A percentile compares a stretch with the other conserved stretches of the same genome.
Evolutionary conservation across 1,140 invertebrate genomes (phyloP).

Genomic region (Drosophila ercepeae): DNA sequence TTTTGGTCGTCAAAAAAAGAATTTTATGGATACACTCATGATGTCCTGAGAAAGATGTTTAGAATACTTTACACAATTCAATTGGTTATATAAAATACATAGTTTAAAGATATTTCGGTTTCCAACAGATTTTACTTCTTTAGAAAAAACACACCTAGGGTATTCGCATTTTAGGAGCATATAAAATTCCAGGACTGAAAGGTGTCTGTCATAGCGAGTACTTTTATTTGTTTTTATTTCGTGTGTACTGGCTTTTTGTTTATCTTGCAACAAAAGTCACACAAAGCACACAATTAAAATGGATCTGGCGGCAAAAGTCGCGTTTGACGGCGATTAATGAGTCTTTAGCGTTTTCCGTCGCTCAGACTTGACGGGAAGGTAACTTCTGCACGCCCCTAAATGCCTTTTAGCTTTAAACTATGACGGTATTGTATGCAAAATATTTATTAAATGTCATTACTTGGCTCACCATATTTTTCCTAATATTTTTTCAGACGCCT

Average conservation of each 20-base stretch:
- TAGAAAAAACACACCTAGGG: not conserved
- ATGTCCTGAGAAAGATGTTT: not conserved
- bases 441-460: too few species aligned
- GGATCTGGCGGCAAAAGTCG: conserved; percentile 63
- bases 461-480: too few species aligned
- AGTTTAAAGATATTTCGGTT: too few species aligned
- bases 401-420: too few species aligned
- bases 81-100: not conserved
- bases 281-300: conserved; percentile 71
- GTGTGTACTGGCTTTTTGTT: conserved; percentile 39
- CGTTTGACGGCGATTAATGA: conserved; percentile 70
- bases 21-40: conserved; percentile 31
- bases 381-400: conserved; percentile 31
- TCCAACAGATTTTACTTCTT: too few species aligned
- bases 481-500: conserved; percentile 16
- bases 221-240: conserved; percentile 38
- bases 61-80: not conserved
- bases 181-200: not conserved
- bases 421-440: too few species aligned
- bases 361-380: conserved; percentile 58
- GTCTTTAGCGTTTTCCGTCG: conserved; percentile 68
- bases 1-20: conserved; percentile 52
- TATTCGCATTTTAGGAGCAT: not conserved
- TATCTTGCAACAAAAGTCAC: conserved; percentile 23
- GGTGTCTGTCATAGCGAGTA: conserved; percentile 45